phyloP scores from a whole-genome alignment of 2,888 invertebrate species.

The Agapostemon virescens region DNA sequence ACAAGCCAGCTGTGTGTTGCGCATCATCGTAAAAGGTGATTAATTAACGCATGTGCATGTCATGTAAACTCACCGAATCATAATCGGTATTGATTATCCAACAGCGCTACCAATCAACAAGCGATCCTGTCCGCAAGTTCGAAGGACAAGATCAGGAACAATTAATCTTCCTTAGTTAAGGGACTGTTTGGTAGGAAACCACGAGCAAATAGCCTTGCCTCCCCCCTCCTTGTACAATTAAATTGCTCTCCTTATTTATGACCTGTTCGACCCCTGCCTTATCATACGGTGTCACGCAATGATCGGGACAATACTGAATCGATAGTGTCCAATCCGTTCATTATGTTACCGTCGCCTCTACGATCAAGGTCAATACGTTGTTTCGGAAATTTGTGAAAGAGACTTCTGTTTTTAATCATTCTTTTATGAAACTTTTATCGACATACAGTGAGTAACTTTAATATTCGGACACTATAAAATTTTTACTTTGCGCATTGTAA shows the following conservation, averaged over 20 bases:
- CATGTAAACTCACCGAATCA: constrained; percentile 36
- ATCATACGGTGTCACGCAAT: neutral
- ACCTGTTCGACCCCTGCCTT: neutral
- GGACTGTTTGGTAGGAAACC: neutral
- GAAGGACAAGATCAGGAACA: constrained; percentile 18
- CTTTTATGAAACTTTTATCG: no score
- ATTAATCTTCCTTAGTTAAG: constrained; percentile 32
- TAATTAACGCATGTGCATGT: constrained; percentile 48
- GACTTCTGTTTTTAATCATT: neutral
- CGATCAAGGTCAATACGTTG: neutral
- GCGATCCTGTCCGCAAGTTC: neutral
- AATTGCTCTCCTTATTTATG: neutral
- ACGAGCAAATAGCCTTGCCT: neutral
- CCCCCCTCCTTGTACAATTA: neutral
- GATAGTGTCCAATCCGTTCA: no score
- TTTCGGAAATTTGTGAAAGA: neutral
- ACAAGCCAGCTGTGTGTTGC: constrained; percentile 80
- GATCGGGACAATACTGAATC: neutral
- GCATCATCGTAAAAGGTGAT: constrained; percentile 79
- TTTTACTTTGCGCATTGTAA: no score
- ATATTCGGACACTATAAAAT: no score
- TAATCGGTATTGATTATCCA: constrained; percentile 37
- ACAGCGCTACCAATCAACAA: constrained; percentile 35
- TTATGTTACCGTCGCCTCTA: neutral
- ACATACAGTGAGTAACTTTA: no score